A percentile compares a stretch with the other conserved stretches of the same genome.
These are phyloP conservation scores for Umimayanthus chanpuru DNA, from an alignment of 92 coral and sea anemone species.

Conservation along the genomic window DNA sequence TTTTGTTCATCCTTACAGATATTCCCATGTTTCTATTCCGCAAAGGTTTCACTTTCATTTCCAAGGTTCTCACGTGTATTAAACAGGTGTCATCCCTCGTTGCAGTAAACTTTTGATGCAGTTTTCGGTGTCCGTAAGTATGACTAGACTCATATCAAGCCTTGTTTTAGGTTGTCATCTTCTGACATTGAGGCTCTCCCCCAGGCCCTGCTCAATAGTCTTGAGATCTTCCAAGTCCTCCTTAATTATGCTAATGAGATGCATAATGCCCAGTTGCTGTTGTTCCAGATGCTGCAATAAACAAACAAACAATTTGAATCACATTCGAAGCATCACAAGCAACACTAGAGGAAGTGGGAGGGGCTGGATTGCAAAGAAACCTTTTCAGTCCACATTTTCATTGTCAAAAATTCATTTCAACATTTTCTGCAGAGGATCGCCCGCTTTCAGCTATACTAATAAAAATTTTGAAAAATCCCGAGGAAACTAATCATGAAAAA, in stretches of 20 bases:
- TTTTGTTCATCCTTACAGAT: neutral
- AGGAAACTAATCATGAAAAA: too few relatives aligned
- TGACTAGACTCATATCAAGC: neutral
- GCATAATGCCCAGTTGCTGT: conserved; percentile 96
- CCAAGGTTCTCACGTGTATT: neutral
- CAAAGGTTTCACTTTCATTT: neutral
- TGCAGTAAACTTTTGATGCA: neutral
- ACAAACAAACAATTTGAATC: conserved; percentile 18
- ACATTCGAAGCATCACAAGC: neutral
- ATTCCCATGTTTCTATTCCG: neutral
- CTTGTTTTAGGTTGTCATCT: neutral
- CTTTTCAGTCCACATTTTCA: neutral
- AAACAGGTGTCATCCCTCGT: neutral
- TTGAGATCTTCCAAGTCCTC: conserved; percentile 92
- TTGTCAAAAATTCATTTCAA: too few relatives aligned
- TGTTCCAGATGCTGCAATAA: conserved; percentile 84
- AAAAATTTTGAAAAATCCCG: too few relatives aligned
- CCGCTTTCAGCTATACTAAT: too few relatives aligned
- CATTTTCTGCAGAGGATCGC: too few relatives aligned
- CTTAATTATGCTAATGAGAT: conserved; percentile 87
- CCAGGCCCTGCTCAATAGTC: conserved; percentile 93
- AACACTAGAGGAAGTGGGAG: neutral
- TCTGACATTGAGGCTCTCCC: conserved; percentile 68
- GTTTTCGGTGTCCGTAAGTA: neutral
- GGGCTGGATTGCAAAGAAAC: neutral